These are phyloP conservation scores for Latheticus oryzae DNA, from an alignment of 2,888 invertebrate species.

Conservation along the genomic window DNA sequence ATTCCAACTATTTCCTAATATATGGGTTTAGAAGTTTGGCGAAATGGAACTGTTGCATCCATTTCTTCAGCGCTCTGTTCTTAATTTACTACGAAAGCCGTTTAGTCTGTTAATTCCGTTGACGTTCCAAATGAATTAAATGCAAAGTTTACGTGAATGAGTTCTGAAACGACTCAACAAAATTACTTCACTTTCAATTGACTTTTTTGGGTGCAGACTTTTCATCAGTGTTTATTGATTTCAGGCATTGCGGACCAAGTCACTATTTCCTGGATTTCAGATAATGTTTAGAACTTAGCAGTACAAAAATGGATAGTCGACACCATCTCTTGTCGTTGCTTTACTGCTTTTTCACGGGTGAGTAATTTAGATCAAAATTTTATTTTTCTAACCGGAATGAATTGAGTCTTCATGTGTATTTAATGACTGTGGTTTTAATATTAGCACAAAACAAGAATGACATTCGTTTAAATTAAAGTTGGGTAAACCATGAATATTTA, in stretches of 20 bases:
- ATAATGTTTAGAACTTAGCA: conserved; percentile 29
- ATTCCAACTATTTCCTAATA: conserved; percentile 20
- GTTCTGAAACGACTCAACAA: neutral
- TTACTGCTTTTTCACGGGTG: conserved; percentile 48
- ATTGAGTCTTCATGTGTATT: conserved; percentile 20
- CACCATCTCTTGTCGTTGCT: conserved; percentile 41
- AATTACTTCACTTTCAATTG: conserved; percentile 2
- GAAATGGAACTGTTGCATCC: conserved; percentile 25
- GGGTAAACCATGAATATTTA: conserved; percentile 33
- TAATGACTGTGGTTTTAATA: conserved; percentile 20
- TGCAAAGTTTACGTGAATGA: conserved; percentile 27
- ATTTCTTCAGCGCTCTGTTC: conserved; percentile 6
- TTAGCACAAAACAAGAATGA: conserved; percentile 28
- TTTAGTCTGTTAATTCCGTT: conserved; percentile 23
- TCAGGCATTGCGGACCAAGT: conserved; percentile 15
- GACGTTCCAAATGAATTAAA: conserved; percentile 33
- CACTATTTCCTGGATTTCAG: conserved; percentile 4
- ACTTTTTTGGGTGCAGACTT: conserved; percentile 7
- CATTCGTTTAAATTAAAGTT: conserved; percentile 18
- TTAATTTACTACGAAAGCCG: conserved; percentile 21
- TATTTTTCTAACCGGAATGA: conserved; percentile 25
- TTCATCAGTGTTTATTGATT: conserved; percentile 10
- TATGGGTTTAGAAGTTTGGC: conserved; percentile 15
- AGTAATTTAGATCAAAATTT: conserved; percentile 33
- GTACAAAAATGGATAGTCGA: conserved; percentile 44